These are phyloP conservation scores for Gambelia wislizenii DNA, from an alignment of 2,797 vertebrate genomes.

Conservation along the genomic window DNA sequence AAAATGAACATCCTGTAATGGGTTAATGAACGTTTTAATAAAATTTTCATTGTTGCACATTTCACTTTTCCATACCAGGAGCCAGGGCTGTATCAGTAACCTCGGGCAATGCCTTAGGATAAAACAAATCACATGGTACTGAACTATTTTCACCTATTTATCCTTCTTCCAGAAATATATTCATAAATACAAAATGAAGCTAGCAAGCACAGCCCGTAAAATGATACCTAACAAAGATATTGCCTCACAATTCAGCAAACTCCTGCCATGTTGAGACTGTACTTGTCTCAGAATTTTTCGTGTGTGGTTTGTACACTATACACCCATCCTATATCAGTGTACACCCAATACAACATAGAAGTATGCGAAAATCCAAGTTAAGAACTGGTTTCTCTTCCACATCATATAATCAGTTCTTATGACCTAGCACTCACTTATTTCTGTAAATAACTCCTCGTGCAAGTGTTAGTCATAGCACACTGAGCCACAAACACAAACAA, in stretches of 20 bases:
- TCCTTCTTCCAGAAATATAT: constrained; percentile 79
- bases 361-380: not conserved
- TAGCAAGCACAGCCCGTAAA: constrained; percentile 66
- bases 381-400: not conserved
- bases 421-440: not conserved
- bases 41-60: constrained; percentile 84
- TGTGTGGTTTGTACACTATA: constrained; percentile 51
- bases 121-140: constrained; percentile 80
- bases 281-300: constrained; percentile 39
- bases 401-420: not conserved
- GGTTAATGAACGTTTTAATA: constrained; percentile 85
- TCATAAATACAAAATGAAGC: constrained; percentile 80
- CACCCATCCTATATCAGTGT: constrained; percentile 24
- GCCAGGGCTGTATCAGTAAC: constrained; percentile 78
- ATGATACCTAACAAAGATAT: constrained; percentile 68
- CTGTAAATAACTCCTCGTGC: not conserved
- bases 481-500: not conserved
- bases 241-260: constrained; percentile 24
- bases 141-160: constrained; percentile 83
- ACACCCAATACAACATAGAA: constrained; percentile 10
- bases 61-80: constrained; percentile 79
- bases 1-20: constrained; percentile 82
- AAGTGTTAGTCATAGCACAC: not conserved
- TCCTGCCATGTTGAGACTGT: constrained; percentile 63
- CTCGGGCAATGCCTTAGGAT: constrained; percentile 84